Evolutionary conservation across 2,113 vertebrate genomes (phyloP).

Genomic region (Odontesthes bonariensis): DNA sequence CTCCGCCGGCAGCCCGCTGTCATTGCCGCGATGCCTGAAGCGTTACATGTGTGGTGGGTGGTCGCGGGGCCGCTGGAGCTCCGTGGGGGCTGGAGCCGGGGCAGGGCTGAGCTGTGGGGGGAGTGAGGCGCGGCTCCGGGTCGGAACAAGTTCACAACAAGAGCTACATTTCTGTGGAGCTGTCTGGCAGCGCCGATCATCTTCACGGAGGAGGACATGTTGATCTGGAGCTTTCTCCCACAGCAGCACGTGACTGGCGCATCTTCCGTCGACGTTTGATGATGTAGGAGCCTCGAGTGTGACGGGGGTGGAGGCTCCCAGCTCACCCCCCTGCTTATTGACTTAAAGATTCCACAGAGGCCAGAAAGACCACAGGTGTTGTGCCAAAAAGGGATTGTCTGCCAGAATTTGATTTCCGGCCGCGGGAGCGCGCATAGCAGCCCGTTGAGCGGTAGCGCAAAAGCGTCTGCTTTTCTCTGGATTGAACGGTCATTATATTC

Average conservation of each 20-base stretch:
- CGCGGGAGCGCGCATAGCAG: no score
- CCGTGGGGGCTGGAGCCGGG: conserved; percentile 9
- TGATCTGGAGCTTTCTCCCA: conserved; percentile 71
- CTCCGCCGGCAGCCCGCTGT: conserved; percentile 34
- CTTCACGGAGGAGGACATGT: conserved; percentile 78
- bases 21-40: conserved; percentile 15
- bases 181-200: conserved; percentile 62
- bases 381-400: no score
- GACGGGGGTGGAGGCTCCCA: no score
- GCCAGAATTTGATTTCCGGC: no score
- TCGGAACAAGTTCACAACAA: not conserved
- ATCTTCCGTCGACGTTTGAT: conserved; percentile 67
- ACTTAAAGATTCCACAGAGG: no score
- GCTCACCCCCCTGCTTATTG: no score
- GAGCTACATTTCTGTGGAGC: conserved; percentile 35
- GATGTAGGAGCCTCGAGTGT: conserved; percentile 36
- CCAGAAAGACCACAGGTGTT: no score
- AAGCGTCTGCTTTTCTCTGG: no score
- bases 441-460: no score
- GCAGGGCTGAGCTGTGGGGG: not conserved
- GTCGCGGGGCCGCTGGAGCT: conserved; percentile 34
- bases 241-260: conserved; percentile 11
- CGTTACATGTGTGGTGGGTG: conserved; percentile 1
- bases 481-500: no score
- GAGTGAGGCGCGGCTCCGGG: not conserved